These are phyloP conservation scores for Bombus confusus DNA, from an alignment of 1,140 invertebrate genomes.

Conservation along the genomic window DNA sequence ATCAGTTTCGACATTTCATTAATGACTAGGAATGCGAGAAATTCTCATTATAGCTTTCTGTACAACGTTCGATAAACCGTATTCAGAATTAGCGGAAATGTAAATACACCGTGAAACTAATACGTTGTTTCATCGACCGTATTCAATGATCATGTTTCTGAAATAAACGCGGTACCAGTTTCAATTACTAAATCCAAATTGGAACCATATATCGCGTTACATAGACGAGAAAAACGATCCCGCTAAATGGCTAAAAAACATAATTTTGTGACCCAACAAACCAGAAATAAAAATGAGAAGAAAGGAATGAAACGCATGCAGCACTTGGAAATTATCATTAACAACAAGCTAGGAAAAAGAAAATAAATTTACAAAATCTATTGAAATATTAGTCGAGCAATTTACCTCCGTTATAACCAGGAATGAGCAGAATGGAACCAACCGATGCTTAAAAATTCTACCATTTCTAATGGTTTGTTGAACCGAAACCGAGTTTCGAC, in stretches of 20 bases:
- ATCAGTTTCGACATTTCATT: background rate
- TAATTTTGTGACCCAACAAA: background rate
- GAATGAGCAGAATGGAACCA: background rate
- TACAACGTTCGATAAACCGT: no score
- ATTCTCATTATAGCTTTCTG: background rate
- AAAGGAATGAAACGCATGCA: background rate
- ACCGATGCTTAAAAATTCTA: background rate
- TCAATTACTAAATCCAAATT: background rate
- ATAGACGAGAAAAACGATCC: background rate
- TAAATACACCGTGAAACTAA: background rate
- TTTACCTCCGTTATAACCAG: background rate
- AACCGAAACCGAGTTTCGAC: background rate
- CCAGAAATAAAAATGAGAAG: no score
- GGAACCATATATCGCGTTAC: background rate
- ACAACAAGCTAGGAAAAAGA: no score
- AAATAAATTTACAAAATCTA: background rate
- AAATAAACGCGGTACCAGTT: background rate
- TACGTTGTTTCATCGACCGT: background rate
- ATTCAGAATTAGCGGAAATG: background rate
- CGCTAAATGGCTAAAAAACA: no score
- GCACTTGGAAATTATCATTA: background rate
- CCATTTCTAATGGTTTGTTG: background rate
- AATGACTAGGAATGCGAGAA: background rate
- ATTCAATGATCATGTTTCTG: slow-evolving; percentile 11
- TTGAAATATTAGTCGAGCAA: background rate